Evolutionary conservation across 2,888 invertebrate genomes (phyloP).

Genomic region (Phalangium opilio): DNA sequence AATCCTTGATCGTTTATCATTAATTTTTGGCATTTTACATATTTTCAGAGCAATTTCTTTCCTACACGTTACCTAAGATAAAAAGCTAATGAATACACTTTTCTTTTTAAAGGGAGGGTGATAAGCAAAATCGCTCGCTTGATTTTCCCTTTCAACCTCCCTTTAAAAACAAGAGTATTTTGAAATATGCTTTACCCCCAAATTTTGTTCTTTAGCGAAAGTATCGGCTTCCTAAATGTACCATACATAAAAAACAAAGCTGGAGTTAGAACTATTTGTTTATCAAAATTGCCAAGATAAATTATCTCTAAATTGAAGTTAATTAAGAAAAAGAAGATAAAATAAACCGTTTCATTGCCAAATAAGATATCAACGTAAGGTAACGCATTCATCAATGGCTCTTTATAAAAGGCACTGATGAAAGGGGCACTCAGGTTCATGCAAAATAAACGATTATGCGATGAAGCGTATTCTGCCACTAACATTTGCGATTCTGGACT

Average conservation of each 20-base stretch:
- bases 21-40: constrained; percentile 57
- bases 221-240: constrained; percentile 61
- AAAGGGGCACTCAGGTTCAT: constrained; percentile 97
- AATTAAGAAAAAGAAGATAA: not conserved
- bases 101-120: too few relatives aligned
- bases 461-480: constrained; percentile 60
- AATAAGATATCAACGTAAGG: constrained; percentile 90
- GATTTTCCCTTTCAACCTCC: too few relatives aligned
- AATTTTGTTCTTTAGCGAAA: constrained; percentile 61
- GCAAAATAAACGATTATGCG: constrained; percentile 56
- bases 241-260: too few relatives aligned
- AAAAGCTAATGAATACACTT: constrained; percentile 1
- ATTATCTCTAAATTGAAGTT: too few relatives aligned
- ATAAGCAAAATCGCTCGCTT: too few relatives aligned
- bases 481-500: constrained; percentile 70
- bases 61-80: constrained; percentile 43
- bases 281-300: too few relatives aligned
- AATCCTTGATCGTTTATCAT: constrained; percentile 46
- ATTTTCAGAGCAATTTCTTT: constrained; percentile 69
- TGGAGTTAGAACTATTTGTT: too few relatives aligned
- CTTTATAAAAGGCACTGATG: constrained; percentile 69
- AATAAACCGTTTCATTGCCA: constrained; percentile 38
- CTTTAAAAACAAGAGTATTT: too few relatives aligned
- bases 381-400: constrained; percentile 59
- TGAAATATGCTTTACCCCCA: constrained; percentile 33